These are phyloP conservation scores for Melanotaenia pygmaea DNA, from an alignment of 2,797 vertebrate species.

Conservation along the genomic window DNA sequence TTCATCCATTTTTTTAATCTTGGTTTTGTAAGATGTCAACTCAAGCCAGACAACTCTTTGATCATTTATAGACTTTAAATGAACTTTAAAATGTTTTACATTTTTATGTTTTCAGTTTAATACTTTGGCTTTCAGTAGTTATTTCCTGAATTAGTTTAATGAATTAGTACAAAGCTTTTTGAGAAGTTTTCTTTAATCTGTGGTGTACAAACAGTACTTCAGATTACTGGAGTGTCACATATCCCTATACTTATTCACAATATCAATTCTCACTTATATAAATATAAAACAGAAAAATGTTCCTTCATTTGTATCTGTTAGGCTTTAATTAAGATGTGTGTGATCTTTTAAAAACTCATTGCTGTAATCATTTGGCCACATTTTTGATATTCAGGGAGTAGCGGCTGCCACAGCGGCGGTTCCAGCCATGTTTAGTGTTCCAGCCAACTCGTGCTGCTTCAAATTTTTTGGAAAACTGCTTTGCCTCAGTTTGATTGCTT, in stretches of 20 bases:
- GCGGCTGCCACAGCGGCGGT: neutral
- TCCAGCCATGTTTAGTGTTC: neutral
- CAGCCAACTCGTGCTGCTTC: neutral
- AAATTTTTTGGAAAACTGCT: neutral
- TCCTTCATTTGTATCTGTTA: neutral
- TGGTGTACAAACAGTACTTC: neutral
- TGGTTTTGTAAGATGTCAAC: too few relatives aligned
- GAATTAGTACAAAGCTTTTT: too few relatives aligned
- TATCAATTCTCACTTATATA: neutral
- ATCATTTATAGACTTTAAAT: too few relatives aligned
- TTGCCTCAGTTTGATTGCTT: constrained; percentile 23
- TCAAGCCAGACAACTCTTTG: too few relatives aligned
- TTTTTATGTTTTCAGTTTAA: too few relatives aligned
- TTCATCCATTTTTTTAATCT: too few relatives aligned
- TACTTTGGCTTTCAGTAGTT: too few relatives aligned
- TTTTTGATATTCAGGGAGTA: constrained; percentile 2
- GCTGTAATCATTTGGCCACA: constrained; percentile 14
- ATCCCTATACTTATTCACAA: neutral
- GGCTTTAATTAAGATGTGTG: constrained; percentile 15
- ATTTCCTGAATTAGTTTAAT: too few relatives aligned
- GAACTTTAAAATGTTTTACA: too few relatives aligned
- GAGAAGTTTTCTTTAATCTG: too few relatives aligned
- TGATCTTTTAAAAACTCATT: constrained; percentile 5
- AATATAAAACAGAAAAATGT: constrained; percentile 1
- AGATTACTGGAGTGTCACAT: neutral